Evolutionary conservation across 2,888 invertebrate genomes (phyloP), one percentile per base, ranked within the genome.

Genomic region (Xylophagus ater): DNA sequence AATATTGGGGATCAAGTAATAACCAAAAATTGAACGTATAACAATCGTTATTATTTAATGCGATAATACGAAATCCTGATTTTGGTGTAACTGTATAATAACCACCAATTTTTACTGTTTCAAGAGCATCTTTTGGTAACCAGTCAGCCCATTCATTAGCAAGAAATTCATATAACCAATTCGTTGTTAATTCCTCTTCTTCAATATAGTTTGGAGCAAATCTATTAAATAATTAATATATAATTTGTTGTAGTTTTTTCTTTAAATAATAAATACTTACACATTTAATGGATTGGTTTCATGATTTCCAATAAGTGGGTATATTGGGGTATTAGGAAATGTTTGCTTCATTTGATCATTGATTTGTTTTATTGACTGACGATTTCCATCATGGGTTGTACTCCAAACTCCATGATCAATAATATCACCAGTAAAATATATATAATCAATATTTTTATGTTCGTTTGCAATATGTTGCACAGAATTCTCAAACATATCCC

Each of bases 361-460:
- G 6, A 75, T 60, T 46, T 71, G 66, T 5, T 56, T 55, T 35
- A 84, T 70, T 46, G 72, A 70, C 2, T 70, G 60, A 2, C 69
- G 62, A 51, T 87, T 87, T 46, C 71, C 65, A 31, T 71, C 67
- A 21, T 69, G 64, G 0, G 78, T 74, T 3, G 90, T 90, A 49
- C 77, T 76, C 92, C 93, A 94, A n/a, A 87, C 73, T 46, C 81
- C 78, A 55, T 92, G 92, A 51, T 87, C 81, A 30, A 89, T 74
- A 4, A 86, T 72, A 55, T 93, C 93, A 2, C 93, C 93, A 14
- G 90, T 85, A 58, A 84, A 83, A 52, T 88, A 80, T 5, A 92
- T 68, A 18, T 72, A 70, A 47, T 78, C 76, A 15, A 78, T 64
- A 26, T 78, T 66, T 68, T 74, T 52, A 51, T 77, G 76, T 14